phyloP scores from a whole-genome alignment of 2,113 vertebrate species.

The Mohoua ochrocephala region DNA sequence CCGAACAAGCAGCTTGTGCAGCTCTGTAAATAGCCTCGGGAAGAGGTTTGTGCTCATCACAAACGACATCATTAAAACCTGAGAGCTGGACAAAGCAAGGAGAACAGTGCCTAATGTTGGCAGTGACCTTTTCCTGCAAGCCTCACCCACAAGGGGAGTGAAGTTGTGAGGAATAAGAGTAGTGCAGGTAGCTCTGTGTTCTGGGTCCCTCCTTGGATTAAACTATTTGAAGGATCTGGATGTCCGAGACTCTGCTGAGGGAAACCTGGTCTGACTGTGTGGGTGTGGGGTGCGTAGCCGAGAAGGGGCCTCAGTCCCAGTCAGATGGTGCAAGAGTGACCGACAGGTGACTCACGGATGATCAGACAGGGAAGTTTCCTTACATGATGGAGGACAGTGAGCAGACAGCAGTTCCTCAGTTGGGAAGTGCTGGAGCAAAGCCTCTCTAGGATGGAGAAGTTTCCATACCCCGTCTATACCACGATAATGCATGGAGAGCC shows the following conservation, averaged over 20 bases:
- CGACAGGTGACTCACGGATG: neutral
- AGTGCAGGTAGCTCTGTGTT: neutral
- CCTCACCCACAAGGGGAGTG: neutral
- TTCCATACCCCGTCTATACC: neutral
- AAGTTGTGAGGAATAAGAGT: neutral
- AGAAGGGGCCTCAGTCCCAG: neutral
- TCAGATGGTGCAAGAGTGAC: accelerated
- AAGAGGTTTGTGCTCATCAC: neutral
- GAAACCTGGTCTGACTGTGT: neutral
- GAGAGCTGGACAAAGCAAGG: neutral
- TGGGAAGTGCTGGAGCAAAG: neutral
- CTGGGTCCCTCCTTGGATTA: neutral
- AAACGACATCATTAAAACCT: accelerated
- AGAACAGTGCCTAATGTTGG: accelerated
- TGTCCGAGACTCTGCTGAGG: neutral
- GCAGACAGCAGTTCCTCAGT: neutral
- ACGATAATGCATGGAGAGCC: accelerated
- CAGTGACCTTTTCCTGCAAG: neutral
- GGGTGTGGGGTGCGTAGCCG: too few relatives aligned
- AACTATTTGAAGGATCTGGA: neutral
- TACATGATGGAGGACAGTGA: neutral
- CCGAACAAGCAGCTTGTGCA: neutral
- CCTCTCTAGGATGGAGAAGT: neutral
- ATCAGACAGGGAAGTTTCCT: neutral
- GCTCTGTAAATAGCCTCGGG: neutral